phyloP scores from a whole-genome alignment of 2,888 invertebrate species.

The Tenthredo distinguenda region DNA sequence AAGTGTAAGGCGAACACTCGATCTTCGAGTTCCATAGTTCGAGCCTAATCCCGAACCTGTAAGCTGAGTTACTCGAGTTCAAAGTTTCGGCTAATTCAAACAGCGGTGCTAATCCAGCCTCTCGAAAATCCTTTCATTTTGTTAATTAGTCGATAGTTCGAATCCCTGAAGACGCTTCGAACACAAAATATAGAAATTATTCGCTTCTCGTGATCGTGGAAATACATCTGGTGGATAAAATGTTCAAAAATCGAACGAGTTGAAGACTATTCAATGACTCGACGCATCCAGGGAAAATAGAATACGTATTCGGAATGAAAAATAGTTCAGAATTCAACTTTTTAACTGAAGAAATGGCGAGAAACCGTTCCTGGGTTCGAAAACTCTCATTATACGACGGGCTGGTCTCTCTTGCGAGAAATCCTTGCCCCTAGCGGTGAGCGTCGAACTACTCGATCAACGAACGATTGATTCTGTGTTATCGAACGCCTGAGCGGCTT shows the following conservation, averaged over 20 bases:
- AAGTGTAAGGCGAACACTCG: neutral
- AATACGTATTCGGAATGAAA: too few relatives aligned
- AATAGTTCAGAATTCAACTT: too few relatives aligned
- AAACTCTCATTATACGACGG: too few relatives aligned
- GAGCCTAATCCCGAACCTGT: neutral
- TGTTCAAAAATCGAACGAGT: neutral
- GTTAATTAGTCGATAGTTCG: neutral
- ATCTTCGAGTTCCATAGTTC: conserved; percentile 5
- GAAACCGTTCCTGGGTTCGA: too few relatives aligned
- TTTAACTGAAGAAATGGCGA: too few relatives aligned
- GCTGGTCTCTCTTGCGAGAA: too few relatives aligned
- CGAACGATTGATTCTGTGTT: too few relatives aligned
- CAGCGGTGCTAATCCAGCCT: neutral
- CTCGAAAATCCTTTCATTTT: neutral
- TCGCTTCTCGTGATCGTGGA: neutral
- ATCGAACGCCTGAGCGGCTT: too few relatives aligned
- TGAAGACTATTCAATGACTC: too few relatives aligned
- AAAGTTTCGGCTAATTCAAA: neutral
- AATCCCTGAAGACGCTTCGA: neutral
- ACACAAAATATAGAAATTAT: neutral
- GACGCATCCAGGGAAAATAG: too few relatives aligned
- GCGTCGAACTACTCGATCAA: too few relatives aligned
- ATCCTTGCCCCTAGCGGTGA: too few relatives aligned
- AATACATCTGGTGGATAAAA: neutral
- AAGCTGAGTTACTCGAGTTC: neutral